Conservation (phyloP, 2,888 invertebrate species). For the Apodemia zela region DNA sequence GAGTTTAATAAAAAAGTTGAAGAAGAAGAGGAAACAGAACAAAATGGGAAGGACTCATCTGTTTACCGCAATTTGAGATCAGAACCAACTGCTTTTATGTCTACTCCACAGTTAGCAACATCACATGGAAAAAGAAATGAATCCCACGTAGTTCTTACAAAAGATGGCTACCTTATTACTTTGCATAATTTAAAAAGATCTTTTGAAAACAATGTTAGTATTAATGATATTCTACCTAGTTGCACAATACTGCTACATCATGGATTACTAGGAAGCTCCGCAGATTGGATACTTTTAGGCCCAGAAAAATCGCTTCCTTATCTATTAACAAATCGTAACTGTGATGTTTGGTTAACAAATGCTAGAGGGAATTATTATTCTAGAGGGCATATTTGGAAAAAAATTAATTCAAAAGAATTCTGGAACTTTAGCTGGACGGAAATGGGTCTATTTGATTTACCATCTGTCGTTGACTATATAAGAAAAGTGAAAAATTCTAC, state of each 20-base stretch:
- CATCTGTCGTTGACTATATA: conserved; percentile 54
- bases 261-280: conserved; percentile 61
- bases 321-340: conserved; percentile 75
- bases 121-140: conserved; percentile 52
- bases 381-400: conserved; percentile 43
- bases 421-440: conserved; percentile 63
- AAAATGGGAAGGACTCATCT: conserved; percentile 24
- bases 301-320: conserved; percentile 56
- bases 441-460: conserved; percentile 57
- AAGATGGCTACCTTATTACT: conserved; percentile 56
- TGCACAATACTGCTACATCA: conserved; percentile 50
- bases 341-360: conserved; percentile 82
- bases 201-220: conserved; percentile 27
- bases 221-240: conserved; percentile 36
- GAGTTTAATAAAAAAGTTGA: conserved; percentile 39
- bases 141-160: conserved; percentile 50
- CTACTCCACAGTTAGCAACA: conserved; percentile 49
- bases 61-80: conserved; percentile 26
- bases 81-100: conserved; percentile 45
- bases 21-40: conserved; percentile 28
- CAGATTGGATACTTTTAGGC: conserved; percentile 63
- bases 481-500: conserved; percentile 40
- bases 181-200: conserved; percentile 46
- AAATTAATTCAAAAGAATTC: conserved; percentile 41
- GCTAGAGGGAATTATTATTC: conserved; percentile 64